These are phyloP conservation scores for Dolomedes plantarius DNA, from an alignment of 2,888 invertebrate genomes.

Conservation along the genomic window DNA sequence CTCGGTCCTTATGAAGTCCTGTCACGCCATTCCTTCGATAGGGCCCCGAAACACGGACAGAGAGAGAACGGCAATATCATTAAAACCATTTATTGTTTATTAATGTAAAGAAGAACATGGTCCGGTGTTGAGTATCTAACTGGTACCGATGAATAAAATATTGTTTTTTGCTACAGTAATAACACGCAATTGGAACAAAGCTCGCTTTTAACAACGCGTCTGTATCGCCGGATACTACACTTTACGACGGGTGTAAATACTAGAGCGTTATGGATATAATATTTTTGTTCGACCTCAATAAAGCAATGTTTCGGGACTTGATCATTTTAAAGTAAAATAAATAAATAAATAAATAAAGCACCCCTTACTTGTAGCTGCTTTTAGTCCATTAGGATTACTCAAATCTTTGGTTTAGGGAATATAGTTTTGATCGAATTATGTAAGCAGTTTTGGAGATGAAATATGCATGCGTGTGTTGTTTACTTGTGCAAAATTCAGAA, in stretches of 20 bases:
- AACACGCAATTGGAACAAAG: constrained; percentile 53
- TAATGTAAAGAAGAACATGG: constrained; percentile 64
- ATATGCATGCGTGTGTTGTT: background rate
- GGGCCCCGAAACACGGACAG: constrained; percentile 2
- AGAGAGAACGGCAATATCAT: constrained; percentile 65
- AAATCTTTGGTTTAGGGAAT: background rate
- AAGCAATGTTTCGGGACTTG: background rate
- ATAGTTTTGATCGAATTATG: constrained; percentile 3
- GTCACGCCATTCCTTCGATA: constrained; percentile 38
- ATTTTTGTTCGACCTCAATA: constrained; percentile 24
- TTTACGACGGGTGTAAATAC: constrained; percentile 30
- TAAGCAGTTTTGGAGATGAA: background rate
- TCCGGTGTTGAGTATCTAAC: constrained; percentile 36
- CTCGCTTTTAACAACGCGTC: background rate
- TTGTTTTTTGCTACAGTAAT: constrained; percentile 36
- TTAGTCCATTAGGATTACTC: background rate
- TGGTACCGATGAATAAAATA: constrained; percentile 67
- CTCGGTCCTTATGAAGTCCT: constrained; percentile 34
- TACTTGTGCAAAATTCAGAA: background rate
- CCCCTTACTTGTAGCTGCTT: background rate
- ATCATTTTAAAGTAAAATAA: background rate
- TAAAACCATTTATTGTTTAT: constrained; percentile 68
- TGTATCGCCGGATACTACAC: background rate
- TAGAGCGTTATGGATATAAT: constrained; percentile 51
- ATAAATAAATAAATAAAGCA: background rate